These are phyloP conservation scores for Batillaria attramentaria DNA, from an alignment of 1,140 invertebrate genomes.

Conservation along the genomic window DNA sequence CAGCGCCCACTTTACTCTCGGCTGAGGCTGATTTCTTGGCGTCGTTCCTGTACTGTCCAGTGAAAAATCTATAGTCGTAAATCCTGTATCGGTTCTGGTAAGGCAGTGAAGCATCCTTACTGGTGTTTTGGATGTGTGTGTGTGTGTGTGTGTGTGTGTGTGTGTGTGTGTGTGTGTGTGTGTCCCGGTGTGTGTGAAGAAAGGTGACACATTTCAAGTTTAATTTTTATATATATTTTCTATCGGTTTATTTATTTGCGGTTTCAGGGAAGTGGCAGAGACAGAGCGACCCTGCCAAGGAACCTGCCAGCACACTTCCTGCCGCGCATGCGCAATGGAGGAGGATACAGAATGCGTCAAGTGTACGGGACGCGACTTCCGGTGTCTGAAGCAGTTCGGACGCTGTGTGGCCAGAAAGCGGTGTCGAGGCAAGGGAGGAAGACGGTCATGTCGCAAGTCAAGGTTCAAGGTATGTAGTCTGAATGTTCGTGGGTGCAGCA, in stretches of 20 bases:
- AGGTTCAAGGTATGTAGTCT: not conserved
- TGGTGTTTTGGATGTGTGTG: no score
- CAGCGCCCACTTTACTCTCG: no score
- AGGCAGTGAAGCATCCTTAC: no score
- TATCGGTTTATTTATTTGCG: not conserved
- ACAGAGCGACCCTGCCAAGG: conserved; percentile 59
- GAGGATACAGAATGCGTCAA: conserved; percentile 53
- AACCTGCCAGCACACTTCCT: conserved; percentile 69
- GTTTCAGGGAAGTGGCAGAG: conserved; percentile 66
- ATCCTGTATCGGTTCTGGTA: no score
- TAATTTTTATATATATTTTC: no score
- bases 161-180: no score
- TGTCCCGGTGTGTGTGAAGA: no score
- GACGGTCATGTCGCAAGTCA: not conserved
- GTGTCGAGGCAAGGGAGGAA: conserved; percentile 47
- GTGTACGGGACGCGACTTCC: conserved; percentile 64
- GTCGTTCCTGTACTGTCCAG: no score
- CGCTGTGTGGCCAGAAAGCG: conserved; percentile 59
- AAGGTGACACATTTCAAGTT: no score
- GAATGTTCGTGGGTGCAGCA: not conserved
- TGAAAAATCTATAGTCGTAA: no score
- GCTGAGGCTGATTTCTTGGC: no score
- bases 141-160: no score
- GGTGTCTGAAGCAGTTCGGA: conserved; percentile 64
- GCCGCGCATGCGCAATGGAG: conserved; percentile 62